Conservation (phyloP, 2,113 vertebrate species). For the Pomatorhinus ruficollis region DNA sequence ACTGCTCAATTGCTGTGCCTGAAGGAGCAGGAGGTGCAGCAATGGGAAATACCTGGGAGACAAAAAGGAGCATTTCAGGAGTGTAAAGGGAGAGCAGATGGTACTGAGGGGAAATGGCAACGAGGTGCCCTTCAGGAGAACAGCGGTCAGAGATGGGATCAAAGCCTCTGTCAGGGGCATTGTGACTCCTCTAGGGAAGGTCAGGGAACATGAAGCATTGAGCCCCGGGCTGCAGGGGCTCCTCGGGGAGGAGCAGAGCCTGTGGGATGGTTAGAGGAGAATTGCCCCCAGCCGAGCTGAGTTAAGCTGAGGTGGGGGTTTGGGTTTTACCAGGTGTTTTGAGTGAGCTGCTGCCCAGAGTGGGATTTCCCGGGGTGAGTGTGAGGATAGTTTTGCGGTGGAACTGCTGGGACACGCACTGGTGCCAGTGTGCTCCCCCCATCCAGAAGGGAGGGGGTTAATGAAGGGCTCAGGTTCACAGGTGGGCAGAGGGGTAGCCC, state of each 20-base stretch:
- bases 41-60: not conserved
- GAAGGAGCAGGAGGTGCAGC: not conserved
- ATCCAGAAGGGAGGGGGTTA: accelerated
- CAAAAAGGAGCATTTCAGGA: not conserved
- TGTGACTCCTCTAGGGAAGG: not conserved
- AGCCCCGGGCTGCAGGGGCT: accelerated
- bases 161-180: not conserved
- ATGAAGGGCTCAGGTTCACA: not conserved
- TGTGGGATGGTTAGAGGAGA: not conserved
- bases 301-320: not conserved
- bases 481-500: accelerated
- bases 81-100: not conserved
- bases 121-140: not conserved
- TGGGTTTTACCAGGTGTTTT: not conserved
- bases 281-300: not conserved
- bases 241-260: not conserved
- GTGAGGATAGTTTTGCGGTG: accelerated
- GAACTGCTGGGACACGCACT: accelerated
- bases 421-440: not conserved
- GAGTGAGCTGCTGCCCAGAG: too few species aligned
- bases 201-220: not conserved
- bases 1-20: accelerated
- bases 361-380: not conserved
- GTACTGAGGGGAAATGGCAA: too few species aligned
- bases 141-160: not conserved